These are phyloP conservation scores for Temnothorax unifasciatus DNA, from an alignment of 2,888 invertebrate species.

Conservation along the genomic window DNA sequence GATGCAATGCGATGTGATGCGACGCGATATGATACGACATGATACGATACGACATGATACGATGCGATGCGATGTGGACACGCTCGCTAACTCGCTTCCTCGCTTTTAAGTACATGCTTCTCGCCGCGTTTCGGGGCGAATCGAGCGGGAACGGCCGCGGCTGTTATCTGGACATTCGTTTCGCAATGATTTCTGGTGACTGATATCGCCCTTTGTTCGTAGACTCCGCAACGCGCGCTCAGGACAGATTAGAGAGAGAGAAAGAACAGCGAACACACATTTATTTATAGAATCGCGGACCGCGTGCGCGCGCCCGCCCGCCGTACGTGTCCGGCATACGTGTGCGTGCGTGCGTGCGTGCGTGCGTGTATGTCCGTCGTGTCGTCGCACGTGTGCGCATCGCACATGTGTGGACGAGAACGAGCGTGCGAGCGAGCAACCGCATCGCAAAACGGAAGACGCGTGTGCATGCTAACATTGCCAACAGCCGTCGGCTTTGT, in stretches of 20 bases:
- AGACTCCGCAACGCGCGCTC: constrained; percentile 61
- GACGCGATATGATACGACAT: background rate
- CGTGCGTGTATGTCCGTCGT: background rate
- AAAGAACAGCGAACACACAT: constrained; percentile 71
- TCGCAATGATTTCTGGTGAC: constrained; percentile 67
- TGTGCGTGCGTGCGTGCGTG: constrained; percentile 12
- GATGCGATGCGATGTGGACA: background rate
- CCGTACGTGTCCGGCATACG: constrained; percentile 35
- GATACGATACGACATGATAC: background rate
- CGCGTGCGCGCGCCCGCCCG: constrained; percentile 47
- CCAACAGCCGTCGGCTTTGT: constrained; percentile 60
- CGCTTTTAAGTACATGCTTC: constrained; percentile 7
- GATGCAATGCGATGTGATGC: background rate
- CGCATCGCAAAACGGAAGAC: constrained; percentile 74
- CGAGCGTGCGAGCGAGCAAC: constrained; percentile 23
- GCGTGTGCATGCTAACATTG: constrained; percentile 69
- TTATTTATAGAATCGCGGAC: constrained; percentile 79
- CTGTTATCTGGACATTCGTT: constrained; percentile 50
- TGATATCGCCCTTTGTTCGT: constrained; percentile 76
- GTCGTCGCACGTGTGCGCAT: background rate
- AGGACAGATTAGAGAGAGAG: constrained; percentile 76
- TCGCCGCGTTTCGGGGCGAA: background rate
- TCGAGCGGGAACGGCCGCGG: background rate
- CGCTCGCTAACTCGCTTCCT: constrained; percentile 52
- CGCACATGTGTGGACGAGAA: constrained; percentile 24